A percentile compares a stretch with the other conserved stretches of the same genome.
These are phyloP conservation scores for Odontomyia ornata DNA, from an alignment of 2,888 invertebrate genomes.

Conservation along the genomic window DNA sequence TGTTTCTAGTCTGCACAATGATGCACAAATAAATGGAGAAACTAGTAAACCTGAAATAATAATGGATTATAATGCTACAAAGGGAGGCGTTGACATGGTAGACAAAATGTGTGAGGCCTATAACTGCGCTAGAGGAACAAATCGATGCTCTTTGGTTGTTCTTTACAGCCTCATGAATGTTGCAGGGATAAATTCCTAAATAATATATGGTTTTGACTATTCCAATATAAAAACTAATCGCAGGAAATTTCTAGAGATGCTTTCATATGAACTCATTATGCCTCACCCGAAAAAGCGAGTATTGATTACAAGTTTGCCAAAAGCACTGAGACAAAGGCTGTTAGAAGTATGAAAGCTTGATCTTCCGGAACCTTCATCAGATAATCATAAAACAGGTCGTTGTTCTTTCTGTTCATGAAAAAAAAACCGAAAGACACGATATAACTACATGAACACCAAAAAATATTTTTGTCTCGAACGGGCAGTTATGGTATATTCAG, in stretches of 20 bases:
- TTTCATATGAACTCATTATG: no score
- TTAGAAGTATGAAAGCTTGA: not conserved
- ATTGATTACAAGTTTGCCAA: no score
- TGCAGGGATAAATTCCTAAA: not conserved
- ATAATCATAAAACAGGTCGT: no score
- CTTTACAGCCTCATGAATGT: not conserved
- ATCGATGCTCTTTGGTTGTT: no score
- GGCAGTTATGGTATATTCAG: no score
- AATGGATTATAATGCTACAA: no score
- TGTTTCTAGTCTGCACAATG: no score
- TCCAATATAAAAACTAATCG: not conserved
- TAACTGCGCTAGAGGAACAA: no score
- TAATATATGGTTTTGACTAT: not conserved
- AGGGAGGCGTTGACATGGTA: not conserved
- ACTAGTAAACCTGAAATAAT: no score
- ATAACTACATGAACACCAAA: conserved; percentile 32
- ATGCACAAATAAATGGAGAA: no score
- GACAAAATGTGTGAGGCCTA: not conserved
- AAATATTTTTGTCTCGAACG: conserved; percentile 42
- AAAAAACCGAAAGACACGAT: conserved; percentile 43
- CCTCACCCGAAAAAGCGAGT: no score
- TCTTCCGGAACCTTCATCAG: not conserved
- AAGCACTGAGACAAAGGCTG: no score
- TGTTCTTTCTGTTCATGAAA: conserved; percentile 33
- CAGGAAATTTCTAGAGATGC: not conserved